Percentiles rank a stretch among this genome's conserved stretches.
Evolutionary conservation across 35 echinoderm and acorn worm species (phyloP).

Genomic region (Heliocidaris tuberculata): DNA sequence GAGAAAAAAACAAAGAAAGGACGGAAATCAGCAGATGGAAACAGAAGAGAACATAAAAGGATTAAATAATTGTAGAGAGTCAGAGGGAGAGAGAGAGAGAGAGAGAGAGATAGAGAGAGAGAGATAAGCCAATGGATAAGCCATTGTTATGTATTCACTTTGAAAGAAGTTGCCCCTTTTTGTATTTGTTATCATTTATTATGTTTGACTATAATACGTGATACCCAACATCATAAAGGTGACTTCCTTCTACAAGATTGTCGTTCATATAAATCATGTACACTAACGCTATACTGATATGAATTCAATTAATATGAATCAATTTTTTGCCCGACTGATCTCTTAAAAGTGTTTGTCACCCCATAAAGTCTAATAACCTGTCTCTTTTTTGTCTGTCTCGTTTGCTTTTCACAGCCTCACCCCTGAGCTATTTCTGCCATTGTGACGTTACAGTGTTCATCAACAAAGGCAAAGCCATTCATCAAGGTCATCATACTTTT

Average conservation of each 20-base stretch:
- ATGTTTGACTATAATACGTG: neutral
- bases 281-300: neutral
- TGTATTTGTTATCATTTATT: too few relatives aligned
- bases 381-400: neutral
- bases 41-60: too few relatives aligned
- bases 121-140: too few relatives aligned
- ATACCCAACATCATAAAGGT: neutral
- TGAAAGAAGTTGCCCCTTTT: too few relatives aligned
- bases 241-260: neutral
- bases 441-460: neutral
- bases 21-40: too few relatives aligned
- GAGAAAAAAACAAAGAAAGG: too few relatives aligned
- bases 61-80: too few relatives aligned
- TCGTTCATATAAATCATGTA: neutral
- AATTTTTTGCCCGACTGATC: neutral
- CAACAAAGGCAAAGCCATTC: neutral
- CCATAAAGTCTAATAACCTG: neutral
- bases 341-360: neutral
- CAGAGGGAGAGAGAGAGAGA: too few relatives aligned
- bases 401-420: neutral
- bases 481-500: conserved; percentile 1
- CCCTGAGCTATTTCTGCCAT: neutral
- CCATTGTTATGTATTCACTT: too few relatives aligned
- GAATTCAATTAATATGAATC: neutral
- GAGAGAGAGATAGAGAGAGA: too few relatives aligned